Conservation (phyloP, 2,888 invertebrate species). For the Cantharis rufa region DNA sequence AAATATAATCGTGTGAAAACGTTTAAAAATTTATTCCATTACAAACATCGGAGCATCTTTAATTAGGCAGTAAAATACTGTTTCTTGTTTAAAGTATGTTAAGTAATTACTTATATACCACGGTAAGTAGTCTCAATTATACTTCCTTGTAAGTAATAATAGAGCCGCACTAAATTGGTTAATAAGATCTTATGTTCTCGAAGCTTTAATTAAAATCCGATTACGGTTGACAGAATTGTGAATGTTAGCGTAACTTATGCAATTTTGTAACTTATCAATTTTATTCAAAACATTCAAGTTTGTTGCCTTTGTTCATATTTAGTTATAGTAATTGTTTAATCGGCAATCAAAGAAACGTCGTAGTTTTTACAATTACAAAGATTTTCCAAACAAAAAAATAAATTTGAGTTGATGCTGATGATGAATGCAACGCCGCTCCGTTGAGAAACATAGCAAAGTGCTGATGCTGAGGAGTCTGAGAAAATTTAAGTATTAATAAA, state of each 20-base stretch:
- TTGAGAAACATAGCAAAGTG: no score
- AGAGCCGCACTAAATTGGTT: slow-evolving; percentile 10
- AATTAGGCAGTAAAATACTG: background rate
- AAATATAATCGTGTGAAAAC: background rate
- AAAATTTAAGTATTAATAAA: no score
- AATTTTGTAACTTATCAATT: slow-evolving; percentile 6
- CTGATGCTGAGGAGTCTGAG: no score
- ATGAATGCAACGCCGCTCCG: no score
- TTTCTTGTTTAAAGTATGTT: slow-evolving; percentile 3
- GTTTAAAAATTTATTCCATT: background rate
- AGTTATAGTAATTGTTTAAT: background rate
- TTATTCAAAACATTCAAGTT: no score
- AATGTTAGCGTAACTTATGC: slow-evolving; percentile 10
- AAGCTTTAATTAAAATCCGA: slow-evolving; percentile 17
- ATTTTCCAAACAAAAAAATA: no score
- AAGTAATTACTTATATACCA: slow-evolving; percentile 2
- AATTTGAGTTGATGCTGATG: no score
- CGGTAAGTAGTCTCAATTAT: slow-evolving; percentile 8
- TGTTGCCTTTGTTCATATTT: slow-evolving; percentile 1
- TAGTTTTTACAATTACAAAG: no score
- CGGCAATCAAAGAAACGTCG: no score
- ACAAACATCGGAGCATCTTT: background rate
- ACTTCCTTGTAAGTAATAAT: slow-evolving; percentile 13
- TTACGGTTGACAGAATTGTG: slow-evolving; percentile 17
- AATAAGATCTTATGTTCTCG: slow-evolving; percentile 12